These are phyloP conservation scores for Conus canariensis DNA, from an alignment of 2,888 invertebrate species.

Conservation along the genomic window DNA sequence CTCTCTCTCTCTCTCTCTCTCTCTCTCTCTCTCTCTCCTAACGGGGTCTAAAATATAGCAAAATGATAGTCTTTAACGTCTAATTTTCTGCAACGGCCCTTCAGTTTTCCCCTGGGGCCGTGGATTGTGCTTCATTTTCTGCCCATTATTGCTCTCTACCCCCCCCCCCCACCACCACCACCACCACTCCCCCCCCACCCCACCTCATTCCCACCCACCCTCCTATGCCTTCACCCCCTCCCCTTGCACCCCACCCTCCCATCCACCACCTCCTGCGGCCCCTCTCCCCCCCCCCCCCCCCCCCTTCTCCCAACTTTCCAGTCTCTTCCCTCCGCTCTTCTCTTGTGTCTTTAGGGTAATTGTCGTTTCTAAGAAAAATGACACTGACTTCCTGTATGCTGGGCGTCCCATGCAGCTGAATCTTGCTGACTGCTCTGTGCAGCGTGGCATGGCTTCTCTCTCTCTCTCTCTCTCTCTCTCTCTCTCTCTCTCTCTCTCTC, in stretches of 20 bases:
- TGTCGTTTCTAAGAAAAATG: too few relatives aligned
- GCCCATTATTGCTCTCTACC: background rate
- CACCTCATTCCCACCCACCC: background rate
- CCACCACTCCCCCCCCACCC: background rate
- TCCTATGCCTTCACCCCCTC: background rate
- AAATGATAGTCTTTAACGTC: constrained; percentile 15
- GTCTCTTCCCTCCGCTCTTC: too few relatives aligned
- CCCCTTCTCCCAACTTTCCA: too few relatives aligned
- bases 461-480: background rate
- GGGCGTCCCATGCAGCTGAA: too few relatives aligned
- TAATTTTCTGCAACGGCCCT: background rate
- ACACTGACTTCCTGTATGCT: too few relatives aligned
- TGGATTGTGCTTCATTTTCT: background rate
- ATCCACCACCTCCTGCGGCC: background rate
- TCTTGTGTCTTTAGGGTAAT: too few relatives aligned
- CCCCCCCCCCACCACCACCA: background rate
- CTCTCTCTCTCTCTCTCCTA: background rate
- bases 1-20: constrained; percentile 26
- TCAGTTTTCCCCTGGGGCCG: background rate
- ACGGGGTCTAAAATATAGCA: background rate
- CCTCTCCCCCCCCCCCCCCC: too few relatives aligned
- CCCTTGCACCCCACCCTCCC: background rate
- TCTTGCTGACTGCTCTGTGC: too few relatives aligned
- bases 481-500: background rate
- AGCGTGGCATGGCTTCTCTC: background rate